Base-by-base conservation (phyloP, 1,140 invertebrate genomes). In the Daktulosphaira vitifoliae region DNA sequence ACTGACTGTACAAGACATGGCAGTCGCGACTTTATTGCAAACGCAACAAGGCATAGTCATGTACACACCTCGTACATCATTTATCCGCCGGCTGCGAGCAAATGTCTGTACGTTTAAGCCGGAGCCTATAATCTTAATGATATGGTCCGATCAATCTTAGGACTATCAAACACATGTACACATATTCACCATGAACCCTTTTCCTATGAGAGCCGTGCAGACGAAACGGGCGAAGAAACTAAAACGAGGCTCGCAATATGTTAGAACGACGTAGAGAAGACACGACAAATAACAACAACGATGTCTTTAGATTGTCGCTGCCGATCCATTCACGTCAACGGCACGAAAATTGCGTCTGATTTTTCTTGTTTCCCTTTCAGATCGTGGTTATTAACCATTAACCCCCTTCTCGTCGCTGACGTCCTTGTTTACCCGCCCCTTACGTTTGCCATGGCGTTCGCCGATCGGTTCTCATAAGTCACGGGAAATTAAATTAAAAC, bases 401-500 rank as follows among this genome's bases (percentile, higher is more conserved):
- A 26, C 20, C 20, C 37, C n/a, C 13, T 6, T 11, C 29, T 5
- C 29, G 29, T n/a, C n/a, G n/a, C n/a, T n/a, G n/a, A n/a, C n/a
- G n/a, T n/a, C n/a, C n/a, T n/a, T n/a, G n/a, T n/a, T n/a, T n/a
- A n/a, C 29, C 22, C 15, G 15, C 16, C 22, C 38, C 38, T 16
- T n/a, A 13, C n/a, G 9, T 9, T 38, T 22, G 8, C 23, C 9
- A n/a, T 44, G 5, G 11, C 29, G 29, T 5, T 11, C 29, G 29
- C 25, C 39, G 39, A 59, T 59, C 54, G 54, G 39, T 23, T 18
- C 54, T 18, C 54, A 59, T 59, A 59, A 59, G 54, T 59, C 54
- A 59, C 39, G 23, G n/a, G 39, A 59, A 59, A 59, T 59, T 59
- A 59, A 59, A 59, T 59, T 59, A 59, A 59, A 59, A 16, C 54